phyloP scores from a whole-genome alignment of 2,113 vertebrate species.

The Perccottus glenii region DNA sequence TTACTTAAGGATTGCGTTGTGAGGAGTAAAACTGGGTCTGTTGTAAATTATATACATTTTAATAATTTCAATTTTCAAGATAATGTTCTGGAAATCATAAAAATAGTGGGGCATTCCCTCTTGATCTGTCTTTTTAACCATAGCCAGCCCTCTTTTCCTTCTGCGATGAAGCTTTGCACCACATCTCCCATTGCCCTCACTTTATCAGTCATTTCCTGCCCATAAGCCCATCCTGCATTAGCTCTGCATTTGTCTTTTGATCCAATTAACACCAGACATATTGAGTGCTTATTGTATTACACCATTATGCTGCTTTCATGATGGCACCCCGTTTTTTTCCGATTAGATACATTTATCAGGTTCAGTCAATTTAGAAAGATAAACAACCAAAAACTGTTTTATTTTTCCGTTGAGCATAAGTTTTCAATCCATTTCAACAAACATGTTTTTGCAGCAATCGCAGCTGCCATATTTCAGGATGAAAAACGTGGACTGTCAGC shows the following conservation, averaged over 20 bases:
- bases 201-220: conserved; percentile 54
- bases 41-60: too few relatives aligned
- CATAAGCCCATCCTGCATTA: conserved; percentile 45
- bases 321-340: conserved; percentile 27
- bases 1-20: too few relatives aligned
- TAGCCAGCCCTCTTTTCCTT: background rate
- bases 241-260: conserved; percentile 53
- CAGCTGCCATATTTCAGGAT: too few relatives aligned
- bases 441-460: too few relatives aligned
- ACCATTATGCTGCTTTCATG: conserved; percentile 26
- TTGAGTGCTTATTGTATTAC: conserved; percentile 52
- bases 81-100: too few relatives aligned
- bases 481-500: too few relatives aligned
- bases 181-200: conserved; percentile 29
- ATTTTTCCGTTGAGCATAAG: too few relatives aligned
- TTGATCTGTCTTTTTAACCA: background rate
- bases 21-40: too few relatives aligned
- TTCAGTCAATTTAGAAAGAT: conserved; percentile 7
- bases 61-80: too few relatives aligned
- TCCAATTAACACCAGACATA: conserved; percentile 47
- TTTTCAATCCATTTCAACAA: too few relatives aligned
- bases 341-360: conserved; percentile 39
- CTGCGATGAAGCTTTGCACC: conserved; percentile 2
- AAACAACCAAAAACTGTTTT: too few relatives aligned
- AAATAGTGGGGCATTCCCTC: too few relatives aligned